Evolutionary conservation across 1,140 invertebrate species (phyloP), one percentile per base, ranked within the genome.

Genomic region (Phenacoccus solenopsis): DNA sequence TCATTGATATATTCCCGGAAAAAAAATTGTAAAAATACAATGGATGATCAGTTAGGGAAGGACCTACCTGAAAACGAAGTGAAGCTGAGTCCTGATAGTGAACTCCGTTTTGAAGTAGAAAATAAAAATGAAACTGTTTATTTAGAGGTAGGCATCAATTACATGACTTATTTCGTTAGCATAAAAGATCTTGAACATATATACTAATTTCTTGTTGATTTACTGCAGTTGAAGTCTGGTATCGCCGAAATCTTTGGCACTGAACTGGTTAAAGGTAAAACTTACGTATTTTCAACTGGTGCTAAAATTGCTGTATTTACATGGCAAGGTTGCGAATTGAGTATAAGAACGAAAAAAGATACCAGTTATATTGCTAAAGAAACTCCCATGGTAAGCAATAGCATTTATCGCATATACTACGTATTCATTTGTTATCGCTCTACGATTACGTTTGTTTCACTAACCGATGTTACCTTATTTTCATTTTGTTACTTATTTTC

Each of bases 201-300:
- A 32, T 32, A 7, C 30, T 32, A 5, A 32, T 32, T 20, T 69
- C 4, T n/a, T n/a, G n/a, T n/a, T n/a, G 5, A 32, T 32, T 20
- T 69, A 3, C 38, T 57, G n/a, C 73, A 95, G 89, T 79, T 97
- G 16, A 87, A 90, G 76, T 86, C 80, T 76, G 96, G 96, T 9
- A 83, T 90, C 73, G 96, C 93, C 0, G 97, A 99, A 83, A 85
- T 98, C 61, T 99, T 98, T 82, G 97, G 97, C 0, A 96, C 95
- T 0, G 96, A 98, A 81, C 77, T 99, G 70, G 90, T 96, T 0
- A 92, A 93, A 80, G 92, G 92, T 24, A 98, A 94, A 80, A 86
- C 88, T 20, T 98, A 98, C 80, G 87, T 87, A 73, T 98, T 98
- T 78, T 84, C 85, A 24, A 83, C 88, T 5, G 94, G 95, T 1